Conservation (phyloP, 35 echinoderm and acorn worm species). For the Anneissia japonica region DNA sequence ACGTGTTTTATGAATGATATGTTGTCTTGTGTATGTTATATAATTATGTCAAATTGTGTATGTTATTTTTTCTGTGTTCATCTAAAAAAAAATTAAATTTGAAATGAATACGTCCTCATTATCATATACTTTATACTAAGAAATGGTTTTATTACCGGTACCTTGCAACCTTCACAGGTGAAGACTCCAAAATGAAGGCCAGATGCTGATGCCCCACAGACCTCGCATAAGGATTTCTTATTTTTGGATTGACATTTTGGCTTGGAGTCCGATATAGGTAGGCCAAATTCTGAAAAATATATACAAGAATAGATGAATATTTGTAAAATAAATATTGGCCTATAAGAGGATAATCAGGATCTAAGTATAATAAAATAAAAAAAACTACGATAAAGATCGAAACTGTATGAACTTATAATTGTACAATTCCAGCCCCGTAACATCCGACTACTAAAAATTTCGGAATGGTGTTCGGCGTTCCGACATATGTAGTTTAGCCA, state of each 20-base stretch:
- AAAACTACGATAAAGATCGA: no score
- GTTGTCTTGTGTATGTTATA: background rate
- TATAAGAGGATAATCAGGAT: no score
- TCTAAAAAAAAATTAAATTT: background rate
- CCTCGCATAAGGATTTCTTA: slow-evolving; percentile 45
- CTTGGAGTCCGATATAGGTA: no score
- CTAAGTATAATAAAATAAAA: no score
- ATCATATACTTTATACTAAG: background rate
- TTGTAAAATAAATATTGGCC: no score
- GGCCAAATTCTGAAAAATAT: no score
- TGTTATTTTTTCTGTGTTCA: background rate
- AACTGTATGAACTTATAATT: no score
- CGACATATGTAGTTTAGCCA: no score
- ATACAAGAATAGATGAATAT: no score
- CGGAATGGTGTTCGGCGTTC: no score
- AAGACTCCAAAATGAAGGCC: slow-evolving; percentile 97
- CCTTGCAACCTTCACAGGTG: slow-evolving; percentile 98
- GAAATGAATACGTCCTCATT: background rate
- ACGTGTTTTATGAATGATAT: background rate
- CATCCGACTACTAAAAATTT: no score
- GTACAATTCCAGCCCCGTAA: no score
- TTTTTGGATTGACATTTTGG: background rate
- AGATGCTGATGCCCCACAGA: slow-evolving; percentile 84
- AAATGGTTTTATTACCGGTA: slow-evolving; percentile 13
- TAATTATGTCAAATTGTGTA: background rate